These are phyloP conservation scores for Tetramorium bicarinatum DNA, from an alignment of 2,888 invertebrate species.

Conservation along the genomic window DNA sequence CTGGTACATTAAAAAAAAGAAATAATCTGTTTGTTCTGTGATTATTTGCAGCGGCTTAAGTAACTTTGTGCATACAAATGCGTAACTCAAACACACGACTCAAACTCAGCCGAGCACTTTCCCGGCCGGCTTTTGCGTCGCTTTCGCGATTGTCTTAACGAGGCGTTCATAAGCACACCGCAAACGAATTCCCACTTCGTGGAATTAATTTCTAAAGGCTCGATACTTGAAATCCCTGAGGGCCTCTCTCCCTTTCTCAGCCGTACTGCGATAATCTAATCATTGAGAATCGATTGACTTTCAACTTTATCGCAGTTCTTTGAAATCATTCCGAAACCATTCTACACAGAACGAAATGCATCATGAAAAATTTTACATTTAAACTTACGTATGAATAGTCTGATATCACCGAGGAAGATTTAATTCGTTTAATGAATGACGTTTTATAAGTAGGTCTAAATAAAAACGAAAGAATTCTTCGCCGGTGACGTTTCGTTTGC, in stretches of 20 bases:
- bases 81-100: background rate
- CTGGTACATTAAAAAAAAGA: background rate
- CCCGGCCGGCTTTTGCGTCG: conserved; percentile 38
- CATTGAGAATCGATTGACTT: background rate
- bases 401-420: background rate
- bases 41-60: background rate
- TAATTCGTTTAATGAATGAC: background rate
- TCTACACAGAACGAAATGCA: background rate
- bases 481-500: background rate
- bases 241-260: background rate
- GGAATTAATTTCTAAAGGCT: conserved; percentile 28
- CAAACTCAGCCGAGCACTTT: conserved; percentile 36
- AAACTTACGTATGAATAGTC: background rate
- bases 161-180: conserved; percentile 24
- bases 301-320: background rate
- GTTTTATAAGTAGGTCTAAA: background rate
- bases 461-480: background rate
- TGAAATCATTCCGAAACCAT: background rate
- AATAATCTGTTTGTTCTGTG: background rate
- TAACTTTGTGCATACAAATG: background rate
- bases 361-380: background rate
- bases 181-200: conserved; percentile 27
- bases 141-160: conserved; percentile 58
- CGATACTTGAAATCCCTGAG: background rate
- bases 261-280: background rate